Conservation (phyloP, 2,113 vertebrate genomes). For the Brachionichthys hirsutus region DNA sequence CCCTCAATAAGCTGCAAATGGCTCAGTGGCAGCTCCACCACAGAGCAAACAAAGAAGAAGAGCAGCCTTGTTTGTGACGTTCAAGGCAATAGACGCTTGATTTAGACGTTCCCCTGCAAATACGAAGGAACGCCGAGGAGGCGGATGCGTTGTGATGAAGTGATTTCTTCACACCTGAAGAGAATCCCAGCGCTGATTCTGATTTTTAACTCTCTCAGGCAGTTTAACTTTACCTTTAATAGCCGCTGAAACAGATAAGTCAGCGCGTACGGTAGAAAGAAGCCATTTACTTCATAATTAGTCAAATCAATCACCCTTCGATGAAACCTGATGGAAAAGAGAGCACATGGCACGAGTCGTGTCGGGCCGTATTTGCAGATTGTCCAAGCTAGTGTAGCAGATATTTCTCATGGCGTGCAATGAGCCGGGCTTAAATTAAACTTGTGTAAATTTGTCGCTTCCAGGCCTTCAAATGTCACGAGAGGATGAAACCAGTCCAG, state of each 20-base stretch:
- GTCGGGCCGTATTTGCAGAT: constrained; percentile 53
- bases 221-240: constrained; percentile 67
- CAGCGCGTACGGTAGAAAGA: constrained; percentile 40
- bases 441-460: constrained; percentile 58
- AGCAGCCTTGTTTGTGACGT: constrained; percentile 11
- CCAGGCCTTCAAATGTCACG: constrained; percentile 39
- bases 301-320: constrained; percentile 69
- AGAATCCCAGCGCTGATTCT: constrained; percentile 49
- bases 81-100: constrained; percentile 21
- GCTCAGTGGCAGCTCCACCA: constrained; percentile 16
- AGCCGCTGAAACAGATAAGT: constrained; percentile 56
- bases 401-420: constrained; percentile 38
- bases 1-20: constrained; percentile 40
- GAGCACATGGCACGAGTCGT: constrained; percentile 48
- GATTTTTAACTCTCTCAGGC: constrained; percentile 70
- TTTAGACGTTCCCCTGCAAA: constrained; percentile 1
- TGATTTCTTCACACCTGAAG: background rate
- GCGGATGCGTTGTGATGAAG: no score
- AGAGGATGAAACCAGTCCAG: constrained; percentile 14
- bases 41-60: constrained; percentile 12
- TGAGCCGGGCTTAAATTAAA: constrained; percentile 39
- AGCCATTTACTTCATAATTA: constrained; percentile 72
- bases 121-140: no score
- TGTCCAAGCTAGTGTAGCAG: constrained; percentile 30
- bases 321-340: constrained; percentile 70